phyloP scores from a whole-genome alignment of 2,797 vertebrate genomes.

The Sarcoramphus papa region DNA sequence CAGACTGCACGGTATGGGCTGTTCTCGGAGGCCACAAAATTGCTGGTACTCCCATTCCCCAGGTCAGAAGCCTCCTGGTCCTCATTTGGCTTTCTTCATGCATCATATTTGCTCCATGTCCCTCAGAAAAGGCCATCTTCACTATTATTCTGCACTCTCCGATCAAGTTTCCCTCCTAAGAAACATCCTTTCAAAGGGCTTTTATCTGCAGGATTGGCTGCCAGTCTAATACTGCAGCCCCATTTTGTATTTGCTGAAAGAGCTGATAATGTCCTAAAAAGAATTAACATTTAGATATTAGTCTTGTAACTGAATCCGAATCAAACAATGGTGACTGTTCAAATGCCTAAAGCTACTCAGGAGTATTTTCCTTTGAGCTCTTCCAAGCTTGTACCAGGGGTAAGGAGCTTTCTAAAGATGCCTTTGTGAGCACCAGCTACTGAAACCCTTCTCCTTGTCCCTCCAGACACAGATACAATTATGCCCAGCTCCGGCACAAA shows the following conservation, averaged over 20 bases:
- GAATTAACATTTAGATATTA: conserved; percentile 45
- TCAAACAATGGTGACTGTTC: conserved; percentile 45
- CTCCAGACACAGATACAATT: conserved; percentile 53
- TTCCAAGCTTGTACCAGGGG: conserved; percentile 38
- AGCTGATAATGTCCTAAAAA: conserved; percentile 22
- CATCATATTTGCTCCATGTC: neutral
- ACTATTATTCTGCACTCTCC: neutral
- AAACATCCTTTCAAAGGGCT: conserved; percentile 32
- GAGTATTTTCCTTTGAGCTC: conserved; percentile 42
- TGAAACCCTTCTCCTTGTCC: conserved; percentile 49
- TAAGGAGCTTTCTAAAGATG: conserved; percentile 55
- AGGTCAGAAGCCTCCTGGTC: neutral
- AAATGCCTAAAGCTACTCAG: conserved; percentile 42
- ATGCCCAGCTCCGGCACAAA: conserved; percentile 24
- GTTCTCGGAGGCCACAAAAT: neutral
- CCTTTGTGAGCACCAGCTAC: conserved; percentile 45
- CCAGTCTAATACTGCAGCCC: conserved; percentile 1
- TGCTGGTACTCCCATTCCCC: neutral
- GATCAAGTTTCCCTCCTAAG: conserved; percentile 49
- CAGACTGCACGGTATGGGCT: neutral
- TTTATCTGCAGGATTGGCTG: conserved; percentile 41
- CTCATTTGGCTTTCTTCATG: neutral
- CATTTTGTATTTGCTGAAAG: conserved; percentile 45
- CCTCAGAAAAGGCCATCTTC: neutral
- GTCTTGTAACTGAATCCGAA: conserved; percentile 41